Percentiles rank a stretch among this genome's conserved stretches.
Evolutionary conservation across 2,888 invertebrate species (phyloP).

Genomic region (Andrena trimmerana): DNA sequence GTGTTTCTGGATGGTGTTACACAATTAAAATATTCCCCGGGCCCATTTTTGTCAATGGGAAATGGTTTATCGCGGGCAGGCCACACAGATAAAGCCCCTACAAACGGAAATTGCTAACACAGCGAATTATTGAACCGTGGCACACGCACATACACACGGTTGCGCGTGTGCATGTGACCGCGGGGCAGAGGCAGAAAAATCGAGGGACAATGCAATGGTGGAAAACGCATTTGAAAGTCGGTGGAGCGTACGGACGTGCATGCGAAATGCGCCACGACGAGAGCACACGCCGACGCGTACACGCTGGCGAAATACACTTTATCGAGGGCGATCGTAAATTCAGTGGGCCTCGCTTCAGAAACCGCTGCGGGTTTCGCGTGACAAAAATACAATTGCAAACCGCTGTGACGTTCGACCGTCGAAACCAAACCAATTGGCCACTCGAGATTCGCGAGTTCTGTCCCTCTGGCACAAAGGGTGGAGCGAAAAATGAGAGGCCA

Average conservation of each 20-base stretch:
- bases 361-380: slow-evolving; percentile 12
- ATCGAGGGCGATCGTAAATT: slow-evolving; percentile 54
- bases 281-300: slow-evolving; percentile 19
- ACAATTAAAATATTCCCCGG: too few species aligned
- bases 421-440: slow-evolving; percentile 7
- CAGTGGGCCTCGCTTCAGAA: slow-evolving; percentile 19
- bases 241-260: slow-evolving; percentile 56
- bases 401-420: not conserved
- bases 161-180: not conserved
- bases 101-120: slow-evolving; percentile 69
- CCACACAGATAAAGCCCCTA: slow-evolving; percentile 49
- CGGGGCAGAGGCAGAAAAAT: slow-evolving; percentile 36
- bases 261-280: slow-evolving; percentile 48
- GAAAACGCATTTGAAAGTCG: slow-evolving; percentile 69
- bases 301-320: slow-evolving; percentile 62
- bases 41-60: slow-evolving; percentile 16
- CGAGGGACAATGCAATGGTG: slow-evolving; percentile 60
- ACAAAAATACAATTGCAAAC: slow-evolving; percentile 35
- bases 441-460: not conserved
- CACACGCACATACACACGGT: slow-evolving; percentile 23
- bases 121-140: slow-evolving; percentile 70
- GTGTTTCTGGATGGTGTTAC: too few species aligned
- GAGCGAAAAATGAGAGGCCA: not conserved
- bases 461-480: not conserved
- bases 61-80: not conserved